A percentile compares a stretch with the other conserved stretches of the same genome.
Conservation (phyloP, 2,888 invertebrate genomes). For the Polymixis lichenea region DNA sequence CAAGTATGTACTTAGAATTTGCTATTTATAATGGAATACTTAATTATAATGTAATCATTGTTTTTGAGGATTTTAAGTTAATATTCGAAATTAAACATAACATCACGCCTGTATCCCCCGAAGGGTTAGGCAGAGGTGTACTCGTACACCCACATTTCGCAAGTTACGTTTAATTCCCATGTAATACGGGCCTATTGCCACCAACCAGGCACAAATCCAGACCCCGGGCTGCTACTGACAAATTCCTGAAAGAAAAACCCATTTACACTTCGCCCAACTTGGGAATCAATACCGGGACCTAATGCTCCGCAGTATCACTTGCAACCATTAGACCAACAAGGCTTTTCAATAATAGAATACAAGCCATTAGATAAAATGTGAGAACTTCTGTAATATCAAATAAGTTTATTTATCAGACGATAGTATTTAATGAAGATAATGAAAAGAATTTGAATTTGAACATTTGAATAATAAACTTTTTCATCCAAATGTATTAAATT, state of each 20-base stretch:
- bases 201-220: too few species aligned
- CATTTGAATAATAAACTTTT: background rate
- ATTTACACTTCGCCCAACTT: too few species aligned
- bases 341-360: too few species aligned
- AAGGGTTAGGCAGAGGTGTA: background rate
- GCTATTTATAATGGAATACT: background rate
- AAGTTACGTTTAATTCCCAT: background rate
- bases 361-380: too few species aligned
- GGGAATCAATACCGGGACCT: too few species aligned
- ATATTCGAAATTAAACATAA: background rate
- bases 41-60: background rate
- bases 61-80: background rate
- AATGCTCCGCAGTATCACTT: too few species aligned
- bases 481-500: constrained; percentile 49
- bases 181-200: background rate
- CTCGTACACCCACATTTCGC: background rate
- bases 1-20: background rate
- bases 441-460: background rate
- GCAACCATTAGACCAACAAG: too few species aligned
- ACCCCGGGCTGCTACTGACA: too few species aligned
- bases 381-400: too few species aligned
- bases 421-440: background rate
- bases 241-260: too few species aligned
- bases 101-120: background rate
- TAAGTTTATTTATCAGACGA: background rate